These are phyloP conservation scores for Drosophila willistoni DNA, from an alignment of 1,140 invertebrate genomes.

Conservation along the genomic window DNA sequence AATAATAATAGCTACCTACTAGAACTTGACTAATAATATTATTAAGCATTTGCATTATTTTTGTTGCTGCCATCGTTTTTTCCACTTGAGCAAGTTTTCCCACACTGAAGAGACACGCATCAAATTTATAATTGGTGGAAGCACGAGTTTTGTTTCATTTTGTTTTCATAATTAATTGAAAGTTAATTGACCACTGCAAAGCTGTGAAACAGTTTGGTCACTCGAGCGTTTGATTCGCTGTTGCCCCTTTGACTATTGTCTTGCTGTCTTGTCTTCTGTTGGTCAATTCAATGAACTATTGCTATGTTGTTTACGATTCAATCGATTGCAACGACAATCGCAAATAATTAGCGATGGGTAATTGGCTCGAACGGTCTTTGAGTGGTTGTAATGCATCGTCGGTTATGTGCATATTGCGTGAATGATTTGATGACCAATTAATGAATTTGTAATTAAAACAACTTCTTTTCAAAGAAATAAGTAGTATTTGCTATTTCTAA, in stretches of 20 bases:
- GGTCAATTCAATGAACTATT: slow-evolving; percentile 32
- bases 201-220: slow-evolving; percentile 50
- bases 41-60: slow-evolving; percentile 45
- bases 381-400: neutral
- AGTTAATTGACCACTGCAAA: slow-evolving; percentile 63
- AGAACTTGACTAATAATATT: slow-evolving; percentile 49
- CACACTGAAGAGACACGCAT: slow-evolving; percentile 65
- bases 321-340: slow-evolving; percentile 11
- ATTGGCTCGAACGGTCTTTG: slow-evolving; percentile 9
- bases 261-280: neutral
- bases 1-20: slow-evolving; percentile 9
- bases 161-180: slow-evolving; percentile 73
- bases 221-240: slow-evolving; percentile 41
- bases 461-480: too few species aligned
- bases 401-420: neutral
- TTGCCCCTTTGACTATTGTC: slow-evolving; percentile 5
- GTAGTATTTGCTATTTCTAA: too few species aligned
- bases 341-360: neutral
- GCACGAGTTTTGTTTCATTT: slow-evolving; percentile 54
- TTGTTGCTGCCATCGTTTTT: slow-evolving; percentile 58
- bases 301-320: neutral
- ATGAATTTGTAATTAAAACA: too few species aligned
- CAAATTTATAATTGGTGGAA: slow-evolving; percentile 60
- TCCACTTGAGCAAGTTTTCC: slow-evolving; percentile 72
- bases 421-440: neutral